Percentiles rank a stretch among this genome's conserved stretches.
These are phyloP conservation scores for Amphilophus citrinellus DNA, from an alignment of 2,113 vertebrate species.

Conservation along the genomic window DNA sequence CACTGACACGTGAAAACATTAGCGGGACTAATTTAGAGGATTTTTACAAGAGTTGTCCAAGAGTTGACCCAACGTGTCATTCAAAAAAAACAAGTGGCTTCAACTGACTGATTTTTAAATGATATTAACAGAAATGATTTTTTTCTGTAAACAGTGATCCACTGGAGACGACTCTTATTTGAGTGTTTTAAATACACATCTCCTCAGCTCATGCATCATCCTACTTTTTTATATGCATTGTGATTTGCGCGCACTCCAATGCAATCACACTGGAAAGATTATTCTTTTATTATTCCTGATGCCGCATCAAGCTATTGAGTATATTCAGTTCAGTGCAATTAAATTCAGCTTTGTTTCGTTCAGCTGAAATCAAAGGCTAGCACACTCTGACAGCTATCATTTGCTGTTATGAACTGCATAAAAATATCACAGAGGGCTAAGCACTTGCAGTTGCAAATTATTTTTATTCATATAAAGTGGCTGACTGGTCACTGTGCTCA, in stretches of 20 bases:
- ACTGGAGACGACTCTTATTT: slow-evolving; percentile 3
- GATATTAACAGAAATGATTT: neutral
- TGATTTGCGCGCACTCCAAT: neutral
- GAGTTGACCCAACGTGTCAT: slow-evolving; percentile 32
- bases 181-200: slow-evolving; percentile 15
- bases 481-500: slow-evolving; percentile 30
- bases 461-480: slow-evolving; percentile 48
- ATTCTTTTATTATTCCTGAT: neutral
- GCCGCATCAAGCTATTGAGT: neutral
- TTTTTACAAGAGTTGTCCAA: slow-evolving; percentile 18
- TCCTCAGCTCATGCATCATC: slow-evolving; percentile 2
- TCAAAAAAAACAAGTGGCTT: slow-evolving; percentile 18
- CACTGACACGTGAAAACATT: slow-evolving; percentile 42
- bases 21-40: slow-evolving; percentile 26
- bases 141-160: slow-evolving; percentile 1
- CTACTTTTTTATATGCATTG: neutral
- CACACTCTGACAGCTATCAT: neutral
- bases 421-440: neutral
- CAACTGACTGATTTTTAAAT: neutral
- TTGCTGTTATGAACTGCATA: neutral
- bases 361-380: slow-evolving; percentile 1
- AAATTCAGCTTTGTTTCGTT: slow-evolving; percentile 27
- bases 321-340: slow-evolving; percentile 11
- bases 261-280: slow-evolving; percentile 9
- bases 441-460: slow-evolving; percentile 31